Conservation (phyloP, 2,888 invertebrate species). For the Rhorus exstirpatorius region DNA sequence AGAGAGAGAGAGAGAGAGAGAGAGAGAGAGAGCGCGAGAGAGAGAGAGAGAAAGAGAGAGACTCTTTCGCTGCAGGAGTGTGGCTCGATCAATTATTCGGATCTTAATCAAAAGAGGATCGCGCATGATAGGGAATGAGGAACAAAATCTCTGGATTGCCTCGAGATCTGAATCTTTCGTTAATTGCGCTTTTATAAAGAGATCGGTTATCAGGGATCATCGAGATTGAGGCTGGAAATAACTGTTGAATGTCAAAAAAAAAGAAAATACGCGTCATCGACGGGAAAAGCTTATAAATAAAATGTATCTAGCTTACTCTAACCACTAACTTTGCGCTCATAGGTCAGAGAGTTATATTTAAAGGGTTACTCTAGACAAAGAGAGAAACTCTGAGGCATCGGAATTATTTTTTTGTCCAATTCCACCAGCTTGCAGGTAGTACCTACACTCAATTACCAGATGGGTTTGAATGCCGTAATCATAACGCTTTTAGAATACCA, state of each 20-base stretch:
- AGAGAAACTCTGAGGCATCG: too few relatives aligned
- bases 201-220: slow-evolving; percentile 7
- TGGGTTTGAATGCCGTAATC: too few relatives aligned
- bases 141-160: background rate
- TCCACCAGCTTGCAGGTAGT: too few relatives aligned
- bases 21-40: background rate
- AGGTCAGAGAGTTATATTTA: too few relatives aligned
- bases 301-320: background rate
- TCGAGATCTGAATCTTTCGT: slow-evolving; percentile 52
- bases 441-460: too few relatives aligned
- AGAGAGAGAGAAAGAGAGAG: slow-evolving; percentile 8
- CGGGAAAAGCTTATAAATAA: background rate
- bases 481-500: too few relatives aligned
- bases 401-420: too few relatives aligned
- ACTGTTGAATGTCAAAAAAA: background rate
- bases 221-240: background rate
- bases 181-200: slow-evolving; percentile 50
- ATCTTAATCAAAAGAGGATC: slow-evolving; percentile 33
- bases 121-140: slow-evolving; percentile 11
- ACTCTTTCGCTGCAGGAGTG: background rate
- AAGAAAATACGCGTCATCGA: background rate
- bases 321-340: too few relatives aligned
- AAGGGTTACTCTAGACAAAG: too few relatives aligned
- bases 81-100: background rate
- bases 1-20: background rate